A percentile compares a stretch with the other conserved stretches of the same genome.
phyloP scores from a whole-genome alignment of 1,140 invertebrate species.

The Musca domestica region DNA sequence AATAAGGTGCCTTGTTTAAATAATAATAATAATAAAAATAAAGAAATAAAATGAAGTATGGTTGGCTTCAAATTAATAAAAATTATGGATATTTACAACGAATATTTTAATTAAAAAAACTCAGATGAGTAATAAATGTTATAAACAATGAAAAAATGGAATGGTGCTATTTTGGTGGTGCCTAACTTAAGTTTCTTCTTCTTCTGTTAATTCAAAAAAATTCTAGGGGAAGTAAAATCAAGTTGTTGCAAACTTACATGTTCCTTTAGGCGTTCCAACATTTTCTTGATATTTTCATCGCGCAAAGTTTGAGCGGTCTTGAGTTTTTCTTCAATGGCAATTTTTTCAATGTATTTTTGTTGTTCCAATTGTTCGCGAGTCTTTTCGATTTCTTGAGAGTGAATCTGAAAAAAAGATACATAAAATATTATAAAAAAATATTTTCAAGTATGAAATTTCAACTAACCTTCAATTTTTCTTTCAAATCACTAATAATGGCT shows the following conservation, averaged over 20 bases:
- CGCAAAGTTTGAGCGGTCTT: constrained; percentile 78
- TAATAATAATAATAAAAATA: too few relatives aligned
- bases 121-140: too few relatives aligned
- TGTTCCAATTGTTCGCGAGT: constrained; percentile 75
- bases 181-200: background rate
- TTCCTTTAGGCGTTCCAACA: constrained; percentile 83
- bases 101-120: background rate
- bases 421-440: constrained; percentile 33
- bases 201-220: background rate
- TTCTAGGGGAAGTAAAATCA: constrained; percentile 3
- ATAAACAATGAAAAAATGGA: background rate
- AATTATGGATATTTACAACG: background rate
- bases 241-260: constrained; percentile 65
- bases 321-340: constrained; percentile 80
- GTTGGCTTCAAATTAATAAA: constrained; percentile 2
- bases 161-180: constrained; percentile 3
- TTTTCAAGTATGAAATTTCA: background rate
- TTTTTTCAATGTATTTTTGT: constrained; percentile 78
- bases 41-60: background rate
- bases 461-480: constrained; percentile 80
- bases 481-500: constrained; percentile 81
- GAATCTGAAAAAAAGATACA: constrained; percentile 52
- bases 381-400: constrained; percentile 80
- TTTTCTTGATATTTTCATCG: constrained; percentile 83
- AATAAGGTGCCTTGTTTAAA: too few relatives aligned